Base-by-base conservation (phyloP, 2,113 vertebrate genomes). In the Carassius auratus region DNA sequence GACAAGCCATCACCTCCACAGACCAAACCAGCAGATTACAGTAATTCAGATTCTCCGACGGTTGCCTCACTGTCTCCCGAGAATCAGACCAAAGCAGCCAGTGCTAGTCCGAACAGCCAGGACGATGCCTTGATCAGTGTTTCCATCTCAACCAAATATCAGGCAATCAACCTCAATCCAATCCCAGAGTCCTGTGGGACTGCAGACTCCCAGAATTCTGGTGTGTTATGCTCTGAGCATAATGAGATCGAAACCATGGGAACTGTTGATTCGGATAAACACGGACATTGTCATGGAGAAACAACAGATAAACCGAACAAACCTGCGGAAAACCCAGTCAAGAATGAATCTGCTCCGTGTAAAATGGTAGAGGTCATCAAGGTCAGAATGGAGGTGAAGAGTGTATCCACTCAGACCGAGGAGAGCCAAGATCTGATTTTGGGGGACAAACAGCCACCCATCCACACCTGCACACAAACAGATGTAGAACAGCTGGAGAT, bases 371-470 rank as follows among this genome's bases (percentile, higher is more conserved):
- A 82, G 36, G 48, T 77, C 75, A 83, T 45, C 6, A 42, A 50
- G 19, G 1, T 78, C 30, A 79, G 19, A 10, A 55, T 45, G 30
- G 80, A 64, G 15, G 69, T 48, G 45, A 79, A 59, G 84, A 91
- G 81, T 55, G 87, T 89, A 38, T 85, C 86, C 90, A 92, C 92
- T 90, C 94, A 95, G 88, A 95, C 93, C 0, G 93, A 94, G 48
- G 85, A 88, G 10, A 36, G 38, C 38, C 48, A 10, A 55, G 61
- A 64, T 30, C 52, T 36, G 21, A 15, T 78, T 13, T 50, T 36
- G 19, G 19, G 42, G 7, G 3, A 59, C 36, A 62, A 50, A 6
- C 10, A 45, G 33, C 55, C 74, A 10, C 55, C 85, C 26, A 17
- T 48, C 48, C 90, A 90, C 71, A 83, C 69, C 3, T 86, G 82